These are phyloP conservation scores for Stegophylla sp. DNA, from an alignment of 2,888 invertebrate species.

Conservation along the genomic window DNA sequence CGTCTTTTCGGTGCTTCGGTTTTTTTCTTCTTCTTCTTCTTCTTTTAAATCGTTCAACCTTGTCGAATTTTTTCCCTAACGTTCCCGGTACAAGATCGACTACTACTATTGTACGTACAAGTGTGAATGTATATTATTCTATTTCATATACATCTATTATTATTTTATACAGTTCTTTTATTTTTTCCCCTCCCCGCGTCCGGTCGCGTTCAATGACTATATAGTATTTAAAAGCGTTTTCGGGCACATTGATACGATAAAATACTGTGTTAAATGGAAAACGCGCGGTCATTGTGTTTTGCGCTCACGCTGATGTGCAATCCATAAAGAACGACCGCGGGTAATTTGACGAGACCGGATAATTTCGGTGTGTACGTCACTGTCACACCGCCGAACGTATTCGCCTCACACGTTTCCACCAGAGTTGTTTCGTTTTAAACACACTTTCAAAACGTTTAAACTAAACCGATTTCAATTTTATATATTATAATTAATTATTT, in stretches of 20 bases:
- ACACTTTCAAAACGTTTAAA: no score
- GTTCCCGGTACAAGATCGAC: slow-evolving; percentile 18
- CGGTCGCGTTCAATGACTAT: slow-evolving; percentile 2
- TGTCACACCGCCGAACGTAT: neutral
- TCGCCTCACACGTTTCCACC: no score
- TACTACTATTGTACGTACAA: slow-evolving; percentile 23
- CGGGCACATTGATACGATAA: neutral
- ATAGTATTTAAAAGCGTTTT: slow-evolving; percentile 20
- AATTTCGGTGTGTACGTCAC: neutral
- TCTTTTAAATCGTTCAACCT: slow-evolving; percentile 43
- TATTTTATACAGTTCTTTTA: no score
- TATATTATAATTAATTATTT: no score
- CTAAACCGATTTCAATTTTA: no score
- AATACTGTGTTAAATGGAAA: slow-evolving; percentile 39
- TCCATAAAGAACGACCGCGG: neutral
- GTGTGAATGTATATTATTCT: neutral
- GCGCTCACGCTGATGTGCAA: slow-evolving; percentile 2
- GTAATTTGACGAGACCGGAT: neutral
- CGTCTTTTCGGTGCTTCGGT: slow-evolving; percentile 20
- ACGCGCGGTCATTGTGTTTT: slow-evolving; percentile 41
- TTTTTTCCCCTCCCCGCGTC: neutral
- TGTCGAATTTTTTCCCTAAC: slow-evolving; percentile 14
- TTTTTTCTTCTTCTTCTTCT: no score
- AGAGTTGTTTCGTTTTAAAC: no score
- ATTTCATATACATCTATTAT: no score